A percentile compares a stretch with the other conserved stretches of the same genome.
These are phyloP conservation scores for Steatocranus sp. DNA, from an alignment of 2,797 vertebrate genomes.

Conservation along the genomic window DNA sequence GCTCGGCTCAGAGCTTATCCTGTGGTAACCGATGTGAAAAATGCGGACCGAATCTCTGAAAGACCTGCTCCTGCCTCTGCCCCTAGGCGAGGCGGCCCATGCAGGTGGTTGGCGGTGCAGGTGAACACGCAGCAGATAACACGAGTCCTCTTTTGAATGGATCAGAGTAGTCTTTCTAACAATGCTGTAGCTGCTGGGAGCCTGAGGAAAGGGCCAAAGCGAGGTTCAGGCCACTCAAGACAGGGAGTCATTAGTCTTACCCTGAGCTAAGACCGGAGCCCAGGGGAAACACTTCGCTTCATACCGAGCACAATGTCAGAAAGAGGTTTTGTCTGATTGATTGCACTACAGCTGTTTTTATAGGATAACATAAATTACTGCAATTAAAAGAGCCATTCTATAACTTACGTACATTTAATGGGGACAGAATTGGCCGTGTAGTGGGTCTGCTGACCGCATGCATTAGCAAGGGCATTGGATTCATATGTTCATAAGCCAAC, in stretches of 20 bases:
- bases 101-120: constrained; percentile 4
- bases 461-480: not conserved
- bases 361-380: constrained; percentile 6
- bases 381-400: constrained; percentile 6
- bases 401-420: not conserved
- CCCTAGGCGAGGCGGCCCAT: not conserved
- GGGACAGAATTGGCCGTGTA: not conserved
- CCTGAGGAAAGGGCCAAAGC: not conserved
- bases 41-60: constrained; percentile 14
- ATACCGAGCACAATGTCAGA: constrained; percentile 2
- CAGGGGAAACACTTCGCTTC: constrained; percentile 4
- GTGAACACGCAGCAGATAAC: constrained; percentile 25
- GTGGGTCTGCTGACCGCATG: not conserved
- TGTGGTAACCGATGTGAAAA: constrained; percentile 18
- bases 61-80: not conserved
- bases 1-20: constrained; percentile 31
- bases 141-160: constrained; percentile 32
- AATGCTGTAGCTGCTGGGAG: constrained; percentile 11
- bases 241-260: constrained; percentile 59
- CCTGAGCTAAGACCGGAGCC: constrained; percentile 9
- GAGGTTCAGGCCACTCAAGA: constrained; percentile 32
- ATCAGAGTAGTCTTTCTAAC: constrained; percentile 15
- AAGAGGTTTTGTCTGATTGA: constrained; percentile 38
- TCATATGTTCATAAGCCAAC: constrained; percentile 42
- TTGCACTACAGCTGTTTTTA: constrained; percentile 23